Conservation (phyloP, 2,797 vertebrate species). For the Meda fulgida region DNA sequence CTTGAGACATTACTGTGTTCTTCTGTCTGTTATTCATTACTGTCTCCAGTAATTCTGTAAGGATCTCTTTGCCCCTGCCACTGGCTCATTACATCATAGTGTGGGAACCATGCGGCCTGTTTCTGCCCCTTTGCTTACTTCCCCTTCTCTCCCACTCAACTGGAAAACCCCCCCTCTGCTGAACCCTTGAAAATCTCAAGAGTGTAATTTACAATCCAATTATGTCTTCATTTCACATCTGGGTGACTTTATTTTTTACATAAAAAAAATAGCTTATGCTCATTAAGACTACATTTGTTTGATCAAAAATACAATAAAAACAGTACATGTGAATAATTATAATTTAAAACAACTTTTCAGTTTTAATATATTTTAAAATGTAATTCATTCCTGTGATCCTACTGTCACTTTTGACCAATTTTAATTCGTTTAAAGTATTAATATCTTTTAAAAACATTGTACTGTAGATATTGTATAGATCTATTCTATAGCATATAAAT, state of each 20-base stretch:
- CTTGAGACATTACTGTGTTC: neutral
- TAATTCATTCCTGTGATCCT: no score
- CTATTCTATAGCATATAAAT: no score
- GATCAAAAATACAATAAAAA: neutral
- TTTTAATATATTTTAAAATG: neutral
- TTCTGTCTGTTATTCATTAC: constrained; percentile 49
- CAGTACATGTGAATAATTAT: neutral
- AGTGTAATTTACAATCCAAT: constrained; percentile 1
- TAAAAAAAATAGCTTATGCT: no score
- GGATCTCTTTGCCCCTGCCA: constrained; percentile 64
- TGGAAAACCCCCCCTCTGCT: constrained; percentile 66
- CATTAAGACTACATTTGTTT: no score
- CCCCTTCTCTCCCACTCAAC: constrained; percentile 62
- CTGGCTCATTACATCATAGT: constrained; percentile 66
- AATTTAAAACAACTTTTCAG: neutral
- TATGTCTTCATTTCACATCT: neutral
- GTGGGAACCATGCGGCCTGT: constrained; percentile 76
- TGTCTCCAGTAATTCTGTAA: constrained; percentile 45
- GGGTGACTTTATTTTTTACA: neutral
- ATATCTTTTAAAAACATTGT: neutral
- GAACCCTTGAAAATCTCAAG: constrained; percentile 19
- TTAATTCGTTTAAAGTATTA: neutral
- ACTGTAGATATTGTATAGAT: neutral
- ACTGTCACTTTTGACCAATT: neutral
- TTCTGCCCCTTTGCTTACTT: constrained; percentile 75